Percentiles rank a stretch among this genome's conserved stretches.
These are phyloP conservation scores for Schizothorax lantsangensis DNA, from an alignment of 2,797 vertebrate genomes.

Conservation along the genomic window DNA sequence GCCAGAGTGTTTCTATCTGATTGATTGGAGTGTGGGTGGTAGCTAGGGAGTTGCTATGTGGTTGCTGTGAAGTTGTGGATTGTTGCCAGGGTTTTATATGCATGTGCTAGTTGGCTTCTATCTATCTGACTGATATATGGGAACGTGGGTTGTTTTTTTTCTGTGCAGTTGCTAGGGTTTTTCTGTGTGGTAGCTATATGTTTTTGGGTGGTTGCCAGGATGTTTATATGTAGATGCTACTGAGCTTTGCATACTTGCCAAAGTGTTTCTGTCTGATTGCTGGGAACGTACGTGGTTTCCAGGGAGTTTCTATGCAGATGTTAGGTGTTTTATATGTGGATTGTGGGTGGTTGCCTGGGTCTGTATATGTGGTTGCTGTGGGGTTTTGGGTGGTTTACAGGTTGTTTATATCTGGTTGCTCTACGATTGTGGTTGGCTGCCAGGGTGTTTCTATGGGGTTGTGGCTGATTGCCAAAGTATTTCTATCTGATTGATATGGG, in stretches of 20 bases:
- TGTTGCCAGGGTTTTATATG: background rate
- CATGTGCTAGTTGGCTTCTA: background rate
- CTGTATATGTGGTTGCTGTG: background rate
- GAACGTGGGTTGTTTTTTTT: background rate
- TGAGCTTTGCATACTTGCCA: background rate
- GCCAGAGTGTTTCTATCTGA: background rate
- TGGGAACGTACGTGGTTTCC: background rate
- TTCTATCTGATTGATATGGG: background rate
- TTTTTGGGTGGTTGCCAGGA: background rate
- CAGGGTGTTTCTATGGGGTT: background rate
- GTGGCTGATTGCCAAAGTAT: background rate
- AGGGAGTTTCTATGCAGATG: background rate
- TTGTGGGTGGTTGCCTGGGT: background rate
- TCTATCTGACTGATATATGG: background rate
- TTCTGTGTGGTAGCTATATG: background rate
- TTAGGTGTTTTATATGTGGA: background rate
- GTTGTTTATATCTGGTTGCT: background rate
- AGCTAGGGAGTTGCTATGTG: background rate
- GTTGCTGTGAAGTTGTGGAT: background rate
- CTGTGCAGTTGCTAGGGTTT: background rate
- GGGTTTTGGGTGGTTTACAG: background rate
- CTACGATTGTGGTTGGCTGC: background rate
- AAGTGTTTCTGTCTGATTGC: background rate
- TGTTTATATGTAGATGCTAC: background rate
- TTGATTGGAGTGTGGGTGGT: background rate